Base-by-base conservation (phyloP, 2,888 invertebrate genomes). In the Andricus curvator region DNA sequence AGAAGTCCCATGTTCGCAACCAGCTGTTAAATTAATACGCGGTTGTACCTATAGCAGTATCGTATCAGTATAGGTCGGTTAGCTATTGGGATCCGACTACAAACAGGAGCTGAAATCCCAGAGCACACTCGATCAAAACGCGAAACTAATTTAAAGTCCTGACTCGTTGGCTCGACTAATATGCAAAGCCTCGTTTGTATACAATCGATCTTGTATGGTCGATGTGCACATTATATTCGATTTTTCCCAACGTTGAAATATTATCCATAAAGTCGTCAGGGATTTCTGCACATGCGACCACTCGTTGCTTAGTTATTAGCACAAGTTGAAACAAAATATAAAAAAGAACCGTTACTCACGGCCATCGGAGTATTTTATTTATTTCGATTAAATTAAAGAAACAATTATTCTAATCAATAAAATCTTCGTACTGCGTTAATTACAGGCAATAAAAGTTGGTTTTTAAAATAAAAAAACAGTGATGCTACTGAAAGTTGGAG, bases 81-180 rank as follows among this genome's bases (percentile, higher is more conserved):
- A n/a, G 33, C 74, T 80, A 68, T 82, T 74, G 77, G 29, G 76
- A 77, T 76, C 68, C 65, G 8, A 64, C 78, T 80, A 64, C 81
- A 82, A 79, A 81, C 77, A 68, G 67, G 77, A 76, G 60, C 68
- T 62, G 13, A 70, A 82, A 83, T 80, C 79, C 78, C 81, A 60
- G n/a, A 67, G 70, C 70, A 76, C 79, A 77, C 84, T 83, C 82
- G 81, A 85, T 86, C 86, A 85, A 84, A 84, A 81, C 78, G 82
- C 82, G 78, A 81, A 87, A 85, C 87, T 86, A 86, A 87, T 86
- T 86, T 80, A 82, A 87, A 84, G 82, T 83, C 81, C 79, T 82
- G 84, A 84, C 82, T 82, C 83, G 84, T 70, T 78, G 66, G 78
- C 62, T 80, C 78, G 64, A 13, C 48, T 79, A 77, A 77, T 51